Conservation (phyloP, 2,888 invertebrate genomes). For the Subacronicta megacephala region DNA sequence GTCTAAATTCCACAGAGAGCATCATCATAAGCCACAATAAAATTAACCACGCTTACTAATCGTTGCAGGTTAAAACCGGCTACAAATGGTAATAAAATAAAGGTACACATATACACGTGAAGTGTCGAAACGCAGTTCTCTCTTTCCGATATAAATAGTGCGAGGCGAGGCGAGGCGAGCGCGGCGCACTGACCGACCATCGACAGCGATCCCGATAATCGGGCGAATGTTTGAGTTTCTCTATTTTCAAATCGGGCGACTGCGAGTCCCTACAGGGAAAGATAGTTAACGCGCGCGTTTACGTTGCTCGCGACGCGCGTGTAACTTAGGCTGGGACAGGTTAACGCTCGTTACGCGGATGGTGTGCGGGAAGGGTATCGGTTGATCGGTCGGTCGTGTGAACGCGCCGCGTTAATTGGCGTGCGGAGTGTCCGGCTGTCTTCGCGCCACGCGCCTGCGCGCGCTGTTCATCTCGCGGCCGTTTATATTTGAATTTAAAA, state of each 20-base stretch:
- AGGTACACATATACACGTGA: constrained; percentile 82
- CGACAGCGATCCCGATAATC: constrained; percentile 88
- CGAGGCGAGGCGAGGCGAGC: constrained; percentile 76
- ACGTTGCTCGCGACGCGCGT: constrained; percentile 63
- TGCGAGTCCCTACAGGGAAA: constrained; percentile 67
- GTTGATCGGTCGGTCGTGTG: constrained; percentile 75
- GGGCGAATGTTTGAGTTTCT: constrained; percentile 87
- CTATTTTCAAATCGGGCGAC: constrained; percentile 85
- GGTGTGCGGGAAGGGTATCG: constrained; percentile 70
- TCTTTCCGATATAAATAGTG: constrained; percentile 88
- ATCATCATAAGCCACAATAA: constrained; percentile 80
- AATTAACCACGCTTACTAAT: constrained; percentile 83
- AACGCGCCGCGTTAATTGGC: constrained; percentile 86
- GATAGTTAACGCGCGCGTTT: constrained; percentile 70
- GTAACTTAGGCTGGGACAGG: constrained; percentile 59
- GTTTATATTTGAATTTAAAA: constrained; percentile 76
- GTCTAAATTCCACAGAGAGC: constrained; percentile 67
- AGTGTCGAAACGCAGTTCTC: constrained; percentile 84
- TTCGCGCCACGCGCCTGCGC: constrained; percentile 82
- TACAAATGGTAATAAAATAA: constrained; percentile 88
- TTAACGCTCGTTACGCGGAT: constrained; percentile 66
- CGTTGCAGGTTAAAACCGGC: constrained; percentile 85
- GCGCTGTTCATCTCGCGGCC: constrained; percentile 66
- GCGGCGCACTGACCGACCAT: constrained; percentile 86
- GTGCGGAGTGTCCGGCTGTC: constrained; percentile 82